Evolutionary conservation across 2,888 invertebrate species (phyloP).

Genomic region (Hydraecia micacea): DNA sequence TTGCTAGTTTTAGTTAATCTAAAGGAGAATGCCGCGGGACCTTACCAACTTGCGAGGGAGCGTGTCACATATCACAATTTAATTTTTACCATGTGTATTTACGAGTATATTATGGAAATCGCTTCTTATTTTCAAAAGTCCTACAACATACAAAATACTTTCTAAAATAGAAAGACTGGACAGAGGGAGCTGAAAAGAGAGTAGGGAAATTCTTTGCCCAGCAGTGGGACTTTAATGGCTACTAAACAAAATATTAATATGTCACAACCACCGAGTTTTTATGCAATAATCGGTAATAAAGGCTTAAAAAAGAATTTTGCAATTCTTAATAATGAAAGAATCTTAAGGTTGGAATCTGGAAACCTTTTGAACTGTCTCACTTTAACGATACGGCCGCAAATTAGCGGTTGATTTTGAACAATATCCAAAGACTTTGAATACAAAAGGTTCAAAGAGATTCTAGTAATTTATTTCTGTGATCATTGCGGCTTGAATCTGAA

Average conservation of each 20-base stretch:
- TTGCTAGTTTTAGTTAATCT: no score
- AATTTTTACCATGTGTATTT: no score
- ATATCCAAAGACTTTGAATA: constrained; percentile 15
- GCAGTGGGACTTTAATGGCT: background rate
- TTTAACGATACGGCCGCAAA: constrained; percentile 2
- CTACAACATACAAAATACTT: no score
- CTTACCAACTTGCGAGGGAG: no score
- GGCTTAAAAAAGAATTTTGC: background rate
- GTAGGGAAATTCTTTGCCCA: background rate
- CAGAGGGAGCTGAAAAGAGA: background rate
- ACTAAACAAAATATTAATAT: constrained; percentile 1
- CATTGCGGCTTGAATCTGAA: constrained; percentile 5
- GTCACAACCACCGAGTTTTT: background rate
- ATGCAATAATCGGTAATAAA: background rate
- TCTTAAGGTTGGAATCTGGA: background rate
- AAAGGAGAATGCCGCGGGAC: no score
- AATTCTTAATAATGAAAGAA: background rate
- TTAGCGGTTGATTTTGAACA: constrained; percentile 22
- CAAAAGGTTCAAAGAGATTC: constrained; percentile 36
- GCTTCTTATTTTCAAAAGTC: no score
- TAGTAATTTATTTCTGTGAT: constrained; percentile 21
- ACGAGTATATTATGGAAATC: no score
- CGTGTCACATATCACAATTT: no score
- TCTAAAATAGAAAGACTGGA: no score
- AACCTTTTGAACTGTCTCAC: background rate